phyloP scores from a whole-genome alignment of 37 sponge, comb jelly and placozoan species.

The Eunapius fragilis region DNA sequence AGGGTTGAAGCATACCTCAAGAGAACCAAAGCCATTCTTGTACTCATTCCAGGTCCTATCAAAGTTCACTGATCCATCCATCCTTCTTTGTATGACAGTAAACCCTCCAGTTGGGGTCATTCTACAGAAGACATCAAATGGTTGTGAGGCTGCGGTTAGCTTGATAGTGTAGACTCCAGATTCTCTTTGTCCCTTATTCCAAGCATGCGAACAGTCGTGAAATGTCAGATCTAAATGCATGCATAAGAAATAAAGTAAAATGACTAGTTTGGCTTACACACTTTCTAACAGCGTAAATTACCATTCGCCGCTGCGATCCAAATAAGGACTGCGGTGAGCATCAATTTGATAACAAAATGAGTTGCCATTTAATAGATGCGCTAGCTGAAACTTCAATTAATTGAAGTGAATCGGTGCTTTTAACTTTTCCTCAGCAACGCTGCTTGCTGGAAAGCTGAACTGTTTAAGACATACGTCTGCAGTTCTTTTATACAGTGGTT shows the following conservation, averaged over 20 bases:
- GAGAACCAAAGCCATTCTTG: background rate
- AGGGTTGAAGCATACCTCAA: no score
- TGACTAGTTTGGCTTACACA: no score
- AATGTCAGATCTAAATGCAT: background rate
- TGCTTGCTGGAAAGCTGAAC: no score
- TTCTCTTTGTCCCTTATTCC: background rate
- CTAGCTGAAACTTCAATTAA: no score
- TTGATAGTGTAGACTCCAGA: background rate
- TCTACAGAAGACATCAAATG: background rate
- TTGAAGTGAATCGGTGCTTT: no score
- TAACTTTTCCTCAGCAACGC: no score
- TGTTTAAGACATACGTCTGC: no score
- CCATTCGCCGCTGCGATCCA: background rate
- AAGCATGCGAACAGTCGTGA: background rate
- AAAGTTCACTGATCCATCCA: background rate
- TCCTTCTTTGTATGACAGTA: constrained; percentile 21
- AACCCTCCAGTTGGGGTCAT: constrained; percentile 12
- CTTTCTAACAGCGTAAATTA: no score
- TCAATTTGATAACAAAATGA: background rate
- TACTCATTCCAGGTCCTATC: background rate
- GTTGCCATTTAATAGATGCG: background rate
- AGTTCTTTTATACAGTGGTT: no score
- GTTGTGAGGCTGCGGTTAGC: background rate
- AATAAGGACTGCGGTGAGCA: background rate
- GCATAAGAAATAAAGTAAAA: background rate